These are phyloP conservation scores for Griposia aprilina DNA, from an alignment of 2,888 invertebrate species.

Conservation along the genomic window DNA sequence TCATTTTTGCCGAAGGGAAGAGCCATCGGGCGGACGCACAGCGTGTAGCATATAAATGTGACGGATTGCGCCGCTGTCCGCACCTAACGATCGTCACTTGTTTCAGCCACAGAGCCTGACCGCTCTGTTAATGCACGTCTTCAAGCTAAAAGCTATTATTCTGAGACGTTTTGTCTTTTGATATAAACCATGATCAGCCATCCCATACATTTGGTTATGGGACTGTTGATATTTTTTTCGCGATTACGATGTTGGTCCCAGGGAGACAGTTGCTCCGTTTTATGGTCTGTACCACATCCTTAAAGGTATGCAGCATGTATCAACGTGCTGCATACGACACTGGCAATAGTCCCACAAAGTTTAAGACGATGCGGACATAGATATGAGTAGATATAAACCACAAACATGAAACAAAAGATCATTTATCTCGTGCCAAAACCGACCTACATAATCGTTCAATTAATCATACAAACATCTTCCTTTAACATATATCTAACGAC, in stretches of 20 bases:
- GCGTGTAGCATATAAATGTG: background rate
- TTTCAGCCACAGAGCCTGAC: background rate
- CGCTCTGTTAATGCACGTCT: background rate
- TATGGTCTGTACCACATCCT: too few species aligned
- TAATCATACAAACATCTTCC: constrained; percentile 69
- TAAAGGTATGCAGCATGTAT: too few species aligned
- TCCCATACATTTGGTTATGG: background rate
- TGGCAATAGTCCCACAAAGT: background rate
- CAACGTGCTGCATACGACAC: too few species aligned
- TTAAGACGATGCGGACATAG: background rate
- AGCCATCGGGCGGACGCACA: background rate
- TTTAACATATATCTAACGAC: constrained; percentile 69
- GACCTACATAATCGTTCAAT: constrained; percentile 63
- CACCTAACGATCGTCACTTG: background rate
- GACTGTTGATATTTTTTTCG: background rate
- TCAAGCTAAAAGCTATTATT: background rate
- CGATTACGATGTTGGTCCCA: background rate
- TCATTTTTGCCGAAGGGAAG: background rate
- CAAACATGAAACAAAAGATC: constrained; percentile 54
- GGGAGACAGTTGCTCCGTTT: background rate
- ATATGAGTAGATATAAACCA: background rate
- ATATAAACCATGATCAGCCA: background rate
- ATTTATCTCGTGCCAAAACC: constrained; percentile 55
- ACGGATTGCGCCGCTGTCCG: background rate
- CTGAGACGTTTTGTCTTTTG: background rate